Base-by-base conservation (phyloP, 1,140 invertebrate species). In the Homarus americanus region DNA sequence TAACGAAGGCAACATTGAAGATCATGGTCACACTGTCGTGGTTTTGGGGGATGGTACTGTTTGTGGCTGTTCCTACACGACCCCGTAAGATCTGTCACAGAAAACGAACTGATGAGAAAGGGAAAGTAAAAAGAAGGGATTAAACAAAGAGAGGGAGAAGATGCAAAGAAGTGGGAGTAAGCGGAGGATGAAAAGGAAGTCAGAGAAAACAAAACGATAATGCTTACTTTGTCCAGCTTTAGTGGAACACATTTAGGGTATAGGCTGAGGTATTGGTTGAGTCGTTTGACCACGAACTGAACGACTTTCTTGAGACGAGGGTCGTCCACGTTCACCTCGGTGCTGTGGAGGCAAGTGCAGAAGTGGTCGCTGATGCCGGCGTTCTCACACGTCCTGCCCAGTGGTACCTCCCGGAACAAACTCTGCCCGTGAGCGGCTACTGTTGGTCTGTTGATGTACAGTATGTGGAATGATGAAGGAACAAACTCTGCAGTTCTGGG, bases 391-490 rank as follows among this genome's bases (percentile, higher is more conserved):
- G 44, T 82, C 49, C 80, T 82, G 32, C 15, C n/a, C 28, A 63
- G 53, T 1, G 80, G 80, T 10, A 82, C 53, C 4, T 32, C 53
- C n/a, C 53, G 80, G 80, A 82, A 82, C 28, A 82, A 34, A 38
- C 80, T 82, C 44, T 82, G 80, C n/a, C 80, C 80, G 34, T 82
- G 53, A 1, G 15, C 0, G 7, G 36, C 15, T 2, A 32, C 36
- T 2, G 49, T 53, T 15, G 99, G 93, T 91, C 97, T 97, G 32
- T 94, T 58, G 53, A 58, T 4, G 20, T 20, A 58, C 93, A 75
- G 2, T 24, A 72, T 72, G 24, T 34, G 24, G 66, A 28, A 72
- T 72, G 24, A 28, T 12, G 66, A 72, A 36, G 7, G 32, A 9
- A 75, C 38, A 24, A 24, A 58, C 53, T 58, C 10, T 15, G 20